A percentile compares a stretch with the other conserved stretches of the same genome.
Conservation (phyloP, 2,888 invertebrate genomes). For the Beris chalybata region DNA sequence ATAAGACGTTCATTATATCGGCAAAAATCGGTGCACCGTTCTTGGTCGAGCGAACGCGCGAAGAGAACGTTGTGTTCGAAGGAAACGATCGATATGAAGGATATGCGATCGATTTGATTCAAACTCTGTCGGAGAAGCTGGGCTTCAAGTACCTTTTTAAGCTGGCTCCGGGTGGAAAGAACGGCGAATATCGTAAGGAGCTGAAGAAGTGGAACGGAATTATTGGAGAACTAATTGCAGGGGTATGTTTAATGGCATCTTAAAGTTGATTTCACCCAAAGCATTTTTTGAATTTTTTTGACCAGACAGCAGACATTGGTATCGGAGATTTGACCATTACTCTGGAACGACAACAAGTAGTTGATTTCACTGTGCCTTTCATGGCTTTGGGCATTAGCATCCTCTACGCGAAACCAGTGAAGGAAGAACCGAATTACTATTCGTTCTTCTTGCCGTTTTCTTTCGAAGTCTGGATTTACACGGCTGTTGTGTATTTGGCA, state of each 20-base stretch:
- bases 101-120: constrained; percentile 60
- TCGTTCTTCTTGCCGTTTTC: constrained; percentile 83
- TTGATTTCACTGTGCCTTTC: constrained; percentile 91
- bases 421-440: constrained; percentile 78
- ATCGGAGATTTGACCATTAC: constrained; percentile 93
- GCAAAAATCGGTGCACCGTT: constrained; percentile 29
- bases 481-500: constrained; percentile 77
- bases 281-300: background rate
- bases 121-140: constrained; percentile 54
- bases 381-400: constrained; percentile 91
- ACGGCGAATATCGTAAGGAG: constrained; percentile 40
- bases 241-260: constrained; percentile 45
- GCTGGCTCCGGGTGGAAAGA: constrained; percentile 39
- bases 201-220: constrained; percentile 42
- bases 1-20: constrained; percentile 34
- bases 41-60: constrained; percentile 16
- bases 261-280: background rate
- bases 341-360: constrained; percentile 76
- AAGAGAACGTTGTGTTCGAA: constrained; percentile 62
- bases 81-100: constrained; percentile 58
- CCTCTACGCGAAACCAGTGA: constrained; percentile 73
- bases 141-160: constrained; percentile 45
- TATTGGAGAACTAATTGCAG: constrained; percentile 39
- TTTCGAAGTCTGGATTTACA: constrained; percentile 81
- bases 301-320: constrained; percentile 83